Evolutionary conservation across 1,140 invertebrate genomes (phyloP), one percentile per base, ranked within the genome.

Genomic region (Liolophura sinensis): DNA sequence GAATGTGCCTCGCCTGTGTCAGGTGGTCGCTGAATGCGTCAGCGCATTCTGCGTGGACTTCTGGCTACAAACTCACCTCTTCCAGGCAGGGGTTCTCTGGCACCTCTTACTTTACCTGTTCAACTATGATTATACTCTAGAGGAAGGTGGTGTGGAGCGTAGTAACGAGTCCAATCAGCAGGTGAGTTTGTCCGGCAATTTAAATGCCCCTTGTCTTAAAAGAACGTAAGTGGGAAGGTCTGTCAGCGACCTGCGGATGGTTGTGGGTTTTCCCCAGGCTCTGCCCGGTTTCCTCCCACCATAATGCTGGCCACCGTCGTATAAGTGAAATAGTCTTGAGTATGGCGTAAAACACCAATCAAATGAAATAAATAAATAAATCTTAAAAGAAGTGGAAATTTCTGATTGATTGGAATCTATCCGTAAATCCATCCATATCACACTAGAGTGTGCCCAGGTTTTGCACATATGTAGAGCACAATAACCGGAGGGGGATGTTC

Each of bases 111-210:
- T 92, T 0, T 93, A 93, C 74, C 90, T 96, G 78, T 97, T 99
- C 82, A 91, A 92, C 55, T 99, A 98, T 81, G 98, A 99, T 86
- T 99, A 93, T 82, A 99, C 98, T 0, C 86, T 99, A 64, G 94
- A 98, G 64, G 97, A 99, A 86, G 94, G 96, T 63, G 97, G 96
- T 0, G 92, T 98, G 18, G 91, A 95, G 79, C 87, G 91, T 65
- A 90, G 88, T 72, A 91, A 93, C 79, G 91, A 92, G 46, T 89
- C 91, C 7, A 98, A 97, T 83, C 88, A 92, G 65, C 92, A 92
- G 87, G 90, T 90, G 72, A 76, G 69, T 62, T 24, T 9, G 9
- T 16, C 3, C n/a, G 12, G 18, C 18, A 12, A 24, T 48, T 50
- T 54, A 61, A 20, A 5, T 22, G 1, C 18, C 57, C 20, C 7